Evolutionary conservation across 2,797 vertebrate species (phyloP).

Genomic region (Salarias fasciatus): DNA sequence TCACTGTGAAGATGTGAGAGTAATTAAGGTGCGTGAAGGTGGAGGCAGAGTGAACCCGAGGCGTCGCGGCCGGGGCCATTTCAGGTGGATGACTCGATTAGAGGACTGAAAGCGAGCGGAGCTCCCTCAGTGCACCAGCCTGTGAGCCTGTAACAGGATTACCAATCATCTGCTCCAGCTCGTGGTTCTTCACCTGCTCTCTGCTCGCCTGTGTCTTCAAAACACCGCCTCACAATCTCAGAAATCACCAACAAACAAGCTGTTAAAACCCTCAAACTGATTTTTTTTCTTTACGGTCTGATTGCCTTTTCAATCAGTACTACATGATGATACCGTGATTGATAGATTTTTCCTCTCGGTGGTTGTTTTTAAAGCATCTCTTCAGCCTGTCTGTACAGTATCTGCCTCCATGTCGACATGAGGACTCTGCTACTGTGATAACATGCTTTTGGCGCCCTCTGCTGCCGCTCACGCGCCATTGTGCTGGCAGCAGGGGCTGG

Average conservation of each 20-base stretch:
- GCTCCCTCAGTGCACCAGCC: conserved; percentile 43
- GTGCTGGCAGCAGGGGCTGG: conserved; percentile 39
- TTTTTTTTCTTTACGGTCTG: not conserved
- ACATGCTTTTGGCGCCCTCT: conserved; percentile 66
- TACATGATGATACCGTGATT: too few species aligned
- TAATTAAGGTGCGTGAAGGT: not conserved
- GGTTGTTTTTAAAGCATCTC: conserved; percentile 10
- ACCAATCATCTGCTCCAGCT: conserved; percentile 63
- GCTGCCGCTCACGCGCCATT: conserved; percentile 49
- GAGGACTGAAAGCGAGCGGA: conserved; percentile 37
- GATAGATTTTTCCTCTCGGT: too few species aligned
- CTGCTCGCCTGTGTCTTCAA: conserved; percentile 3
- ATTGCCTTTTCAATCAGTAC: not conserved
- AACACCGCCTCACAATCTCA: too few species aligned
- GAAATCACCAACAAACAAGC: not conserved
- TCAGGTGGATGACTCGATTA: conserved; percentile 60
- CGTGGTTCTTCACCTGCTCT: conserved; percentile 24
- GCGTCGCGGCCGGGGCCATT: conserved; percentile 16
- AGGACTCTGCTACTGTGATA: conserved; percentile 39
- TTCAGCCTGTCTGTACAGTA: conserved; percentile 40
- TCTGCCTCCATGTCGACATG: conserved; percentile 56
- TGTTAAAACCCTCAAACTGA: not conserved
- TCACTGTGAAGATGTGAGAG: not conserved
- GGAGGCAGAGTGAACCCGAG: conserved; percentile 3
- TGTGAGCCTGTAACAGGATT: conserved; percentile 71